Conservation (phyloP, 2,113 vertebrate genomes). For the Festucalex cinctus region DNA sequence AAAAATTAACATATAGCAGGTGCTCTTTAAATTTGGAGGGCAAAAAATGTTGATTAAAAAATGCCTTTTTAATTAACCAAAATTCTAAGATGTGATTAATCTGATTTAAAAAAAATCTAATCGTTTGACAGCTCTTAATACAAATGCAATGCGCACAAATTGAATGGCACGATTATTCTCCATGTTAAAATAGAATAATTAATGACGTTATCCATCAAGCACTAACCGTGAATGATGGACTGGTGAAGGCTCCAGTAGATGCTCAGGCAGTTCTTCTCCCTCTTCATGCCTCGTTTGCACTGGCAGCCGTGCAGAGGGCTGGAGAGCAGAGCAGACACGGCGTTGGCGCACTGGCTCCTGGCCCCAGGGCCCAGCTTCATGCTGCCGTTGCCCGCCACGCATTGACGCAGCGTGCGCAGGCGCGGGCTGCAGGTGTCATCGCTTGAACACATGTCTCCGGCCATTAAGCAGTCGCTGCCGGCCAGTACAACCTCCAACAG, state of each 20-base stretch:
- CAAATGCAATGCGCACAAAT: not conserved
- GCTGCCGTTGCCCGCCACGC: constrained; percentile 86
- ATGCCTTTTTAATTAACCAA: too few relatives aligned
- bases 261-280: constrained; percentile 89
- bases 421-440: constrained; percentile 86
- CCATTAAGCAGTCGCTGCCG: constrained; percentile 82
- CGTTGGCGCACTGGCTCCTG: constrained; percentile 86
- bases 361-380: constrained; percentile 83
- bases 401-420: constrained; percentile 86
- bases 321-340: constrained; percentile 81
- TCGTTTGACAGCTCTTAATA: too few relatives aligned
- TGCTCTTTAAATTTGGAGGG: too few relatives aligned
- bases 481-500: constrained; percentile 65
- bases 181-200: too few relatives aligned
- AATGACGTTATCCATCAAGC: not conserved
- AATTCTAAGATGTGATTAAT: too few relatives aligned
- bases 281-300: constrained; percentile 90
- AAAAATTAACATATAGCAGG: too few relatives aligned
- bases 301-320: constrained; percentile 87
- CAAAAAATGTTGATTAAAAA: too few relatives aligned
- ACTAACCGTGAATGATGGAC: constrained; percentile 82
- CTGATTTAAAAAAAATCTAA: too few relatives aligned
- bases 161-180: too few relatives aligned
- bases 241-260: constrained; percentile 95
- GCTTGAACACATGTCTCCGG: constrained; percentile 82